phyloP scores from a whole-genome alignment of 2,797 vertebrate species.

The Myotis planiceps region DNA sequence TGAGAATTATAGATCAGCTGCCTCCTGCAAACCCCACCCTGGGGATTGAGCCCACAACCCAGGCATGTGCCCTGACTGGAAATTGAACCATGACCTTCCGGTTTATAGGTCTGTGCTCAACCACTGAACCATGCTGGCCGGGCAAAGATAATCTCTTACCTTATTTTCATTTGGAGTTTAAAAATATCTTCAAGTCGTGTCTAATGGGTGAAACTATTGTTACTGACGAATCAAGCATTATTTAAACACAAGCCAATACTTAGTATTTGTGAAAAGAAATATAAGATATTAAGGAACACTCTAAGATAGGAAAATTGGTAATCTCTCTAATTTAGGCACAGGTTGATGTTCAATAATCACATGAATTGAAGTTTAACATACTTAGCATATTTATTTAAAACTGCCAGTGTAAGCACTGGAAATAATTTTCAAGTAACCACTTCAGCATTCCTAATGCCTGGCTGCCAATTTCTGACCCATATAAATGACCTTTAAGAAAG shows the following conservation, averaged over 20 bases:
- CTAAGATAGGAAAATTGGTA: not conserved
- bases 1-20: too few species aligned
- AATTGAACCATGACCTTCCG: too few species aligned
- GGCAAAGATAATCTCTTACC: too few species aligned
- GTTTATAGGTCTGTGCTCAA: too few species aligned
- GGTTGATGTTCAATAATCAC: not conserved
- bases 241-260: not conserved
- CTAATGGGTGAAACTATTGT: not conserved
- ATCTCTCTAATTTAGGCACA: constrained; percentile 3
- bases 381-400: not conserved
- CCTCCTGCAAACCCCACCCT: too few species aligned
- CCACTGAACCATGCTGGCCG: too few species aligned
- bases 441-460: not conserved
- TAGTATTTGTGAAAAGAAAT: constrained; percentile 33
- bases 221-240: not conserved
- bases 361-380: not conserved
- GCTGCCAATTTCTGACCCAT: not conserved
- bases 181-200: not conserved
- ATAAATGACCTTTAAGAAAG: not conserved
- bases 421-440: not conserved
- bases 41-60: too few species aligned
- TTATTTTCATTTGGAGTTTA: constrained; percentile 26
- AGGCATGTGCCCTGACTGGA: too few species aligned
- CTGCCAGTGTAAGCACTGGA: not conserved
- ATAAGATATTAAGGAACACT: not conserved